phyloP scores from a whole-genome alignment of 1,140 invertebrate genomes.

The Drosophila bifasciata region DNA sequence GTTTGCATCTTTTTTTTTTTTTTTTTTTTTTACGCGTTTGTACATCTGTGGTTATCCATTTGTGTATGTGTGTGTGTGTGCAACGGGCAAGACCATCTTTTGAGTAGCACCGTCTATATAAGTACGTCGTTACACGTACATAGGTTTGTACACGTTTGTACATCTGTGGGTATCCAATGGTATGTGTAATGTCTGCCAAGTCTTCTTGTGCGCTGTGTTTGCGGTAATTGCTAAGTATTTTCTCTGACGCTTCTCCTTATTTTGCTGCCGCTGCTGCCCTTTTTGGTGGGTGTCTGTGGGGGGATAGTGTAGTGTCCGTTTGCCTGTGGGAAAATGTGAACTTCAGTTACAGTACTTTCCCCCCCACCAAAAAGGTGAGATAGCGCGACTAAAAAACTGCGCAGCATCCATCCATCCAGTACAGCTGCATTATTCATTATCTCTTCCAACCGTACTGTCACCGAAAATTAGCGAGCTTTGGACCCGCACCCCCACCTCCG shows the following conservation, averaged over 20 bases:
- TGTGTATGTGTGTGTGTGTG: constrained; percentile 43
- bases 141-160: too few relatives aligned
- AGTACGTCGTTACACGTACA: constrained; percentile 1
- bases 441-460: constrained; percentile 32
- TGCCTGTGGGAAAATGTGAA: constrained; percentile 41
- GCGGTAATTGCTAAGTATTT: constrained; percentile 56
- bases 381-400: constrained; percentile 31
- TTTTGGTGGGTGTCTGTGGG: constrained; percentile 48
- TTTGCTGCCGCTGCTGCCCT: constrained; percentile 37
- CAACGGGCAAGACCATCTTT: constrained; percentile 64
- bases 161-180: too few relatives aligned
- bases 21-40: constrained; percentile 59
- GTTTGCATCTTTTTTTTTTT: too few relatives aligned
- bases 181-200: constrained; percentile 28
- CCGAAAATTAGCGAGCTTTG: constrained; percentile 37
- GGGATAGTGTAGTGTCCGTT: background rate
- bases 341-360: background rate
- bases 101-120: constrained; percentile 73
- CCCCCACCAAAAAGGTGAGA: constrained; percentile 31
- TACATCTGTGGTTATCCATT: constrained; percentile 1
- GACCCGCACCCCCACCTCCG: constrained; percentile 2
- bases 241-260: constrained; percentile 31
- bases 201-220: constrained; percentile 30
- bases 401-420: constrained; percentile 25
- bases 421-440: constrained; percentile 27